Conservation (phyloP, 1,140 invertebrate genomes). For the Cydia strobilella region DNA sequence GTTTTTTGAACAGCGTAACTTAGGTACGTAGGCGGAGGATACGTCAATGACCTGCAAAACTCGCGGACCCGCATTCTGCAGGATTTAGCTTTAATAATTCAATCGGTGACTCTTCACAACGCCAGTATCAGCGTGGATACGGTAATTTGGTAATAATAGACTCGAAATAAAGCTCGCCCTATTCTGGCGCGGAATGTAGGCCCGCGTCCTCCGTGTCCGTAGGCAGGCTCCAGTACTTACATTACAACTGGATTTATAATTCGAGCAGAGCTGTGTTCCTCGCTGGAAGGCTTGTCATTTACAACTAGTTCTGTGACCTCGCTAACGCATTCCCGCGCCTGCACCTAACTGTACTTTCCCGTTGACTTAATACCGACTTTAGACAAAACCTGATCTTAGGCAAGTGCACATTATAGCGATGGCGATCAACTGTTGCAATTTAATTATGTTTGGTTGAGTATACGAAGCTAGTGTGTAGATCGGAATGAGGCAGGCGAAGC, state of each 20-base stretch:
- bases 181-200: conserved; percentile 11
- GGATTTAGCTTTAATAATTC: conserved; percentile 50
- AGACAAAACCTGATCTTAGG: conserved; percentile 77
- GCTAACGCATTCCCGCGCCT: conserved; percentile 79
- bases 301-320: conserved; percentile 80
- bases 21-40: conserved; percentile 73
- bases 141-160: conserved; percentile 21
- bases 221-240: conserved; percentile 21
- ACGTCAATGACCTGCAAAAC: conserved; percentile 78
- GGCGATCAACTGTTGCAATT: conserved; percentile 75
- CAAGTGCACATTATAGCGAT: conserved; percentile 66
- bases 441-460: conserved; percentile 74
- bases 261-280: conserved; percentile 63
- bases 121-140: conserved; percentile 13
- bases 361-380: conserved; percentile 78
- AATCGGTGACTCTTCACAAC: conserved; percentile 33
- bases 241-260: conserved; percentile 46
- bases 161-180: not conserved
- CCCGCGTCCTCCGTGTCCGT: conserved; percentile 13
- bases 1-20: conserved; percentile 59
- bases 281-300: conserved; percentile 75
- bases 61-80: conserved; percentile 76
- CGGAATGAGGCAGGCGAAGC: conserved; percentile 24
- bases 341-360: conserved; percentile 79
- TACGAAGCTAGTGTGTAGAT: conserved; percentile 50